Evolutionary conservation across 2,888 invertebrate genomes (phyloP).

Genomic region (Agonopterix arenella): DNA sequence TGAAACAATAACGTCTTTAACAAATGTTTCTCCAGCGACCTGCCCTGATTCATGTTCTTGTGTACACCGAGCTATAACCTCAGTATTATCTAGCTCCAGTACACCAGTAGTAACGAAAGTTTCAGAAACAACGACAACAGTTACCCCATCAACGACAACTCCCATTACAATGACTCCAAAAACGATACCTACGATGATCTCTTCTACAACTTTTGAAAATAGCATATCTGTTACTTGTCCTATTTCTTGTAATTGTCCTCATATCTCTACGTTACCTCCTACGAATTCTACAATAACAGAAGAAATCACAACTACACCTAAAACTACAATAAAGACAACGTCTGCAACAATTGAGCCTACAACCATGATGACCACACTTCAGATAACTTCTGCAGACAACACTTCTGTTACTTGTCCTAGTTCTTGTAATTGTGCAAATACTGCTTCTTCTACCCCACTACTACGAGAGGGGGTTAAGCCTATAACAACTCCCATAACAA

Average conservation of each 20-base stretch:
- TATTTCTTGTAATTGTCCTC: no score
- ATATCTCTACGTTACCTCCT: not conserved
- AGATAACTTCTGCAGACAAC: no score
- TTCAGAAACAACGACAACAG: not conserved
- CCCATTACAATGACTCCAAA: not conserved
- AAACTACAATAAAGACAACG: not conserved
- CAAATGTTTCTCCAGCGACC: not conserved
- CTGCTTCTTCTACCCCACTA: no score
- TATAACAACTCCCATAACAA: not conserved
- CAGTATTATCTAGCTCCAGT: not conserved
- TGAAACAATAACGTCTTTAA: not conserved
- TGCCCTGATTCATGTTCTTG: not conserved
- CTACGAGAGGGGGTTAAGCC: not conserved
- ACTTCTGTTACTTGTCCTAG: no score
- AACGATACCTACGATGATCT: not conserved
- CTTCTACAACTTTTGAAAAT: not conserved
- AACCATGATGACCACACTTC: no score
- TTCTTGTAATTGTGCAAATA: no score
- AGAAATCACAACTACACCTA: not conserved
- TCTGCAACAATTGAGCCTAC: not conserved
- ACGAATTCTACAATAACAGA: not conserved
- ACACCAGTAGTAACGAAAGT: not conserved
- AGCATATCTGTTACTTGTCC: constrained; percentile 1
- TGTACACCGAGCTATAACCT: not conserved
- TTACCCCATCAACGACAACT: not conserved